Conservation (phyloP, 2,888 invertebrate species). For the Anoplius nigerrimus region DNA sequence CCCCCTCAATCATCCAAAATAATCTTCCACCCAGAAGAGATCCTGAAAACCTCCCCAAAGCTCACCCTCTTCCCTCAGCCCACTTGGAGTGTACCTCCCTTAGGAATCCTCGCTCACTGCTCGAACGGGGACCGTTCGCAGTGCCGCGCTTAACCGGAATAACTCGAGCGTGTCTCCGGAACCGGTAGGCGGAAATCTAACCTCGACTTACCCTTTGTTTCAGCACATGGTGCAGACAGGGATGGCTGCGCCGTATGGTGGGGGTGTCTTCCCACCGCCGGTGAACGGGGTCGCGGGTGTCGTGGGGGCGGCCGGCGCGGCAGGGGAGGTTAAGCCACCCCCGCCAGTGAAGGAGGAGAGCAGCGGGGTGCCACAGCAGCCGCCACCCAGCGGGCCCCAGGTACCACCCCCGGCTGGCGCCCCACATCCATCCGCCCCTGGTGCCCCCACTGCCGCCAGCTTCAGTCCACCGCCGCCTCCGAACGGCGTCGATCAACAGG, state of each 20-base stretch:
- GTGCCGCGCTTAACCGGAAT: no score
- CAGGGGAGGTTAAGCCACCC: constrained; percentile 76
- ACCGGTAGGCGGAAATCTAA: neutral
- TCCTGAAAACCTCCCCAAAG: no score
- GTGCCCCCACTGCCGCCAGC: constrained; percentile 73
- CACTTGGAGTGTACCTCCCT: no score
- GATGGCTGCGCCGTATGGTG: constrained; percentile 84
- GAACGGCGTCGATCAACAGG: constrained; percentile 75
- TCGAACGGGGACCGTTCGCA: no score
- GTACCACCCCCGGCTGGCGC: constrained; percentile 66
- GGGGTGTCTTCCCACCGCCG: constrained; percentile 79
- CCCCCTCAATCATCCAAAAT: no score
- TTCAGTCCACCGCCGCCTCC: constrained; percentile 78
- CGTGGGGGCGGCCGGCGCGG: constrained; percentile 76
- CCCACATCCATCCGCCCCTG: constrained; percentile 66
- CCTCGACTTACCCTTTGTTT: constrained; percentile 72
- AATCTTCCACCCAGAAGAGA: no score
- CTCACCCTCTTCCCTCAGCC: no score
- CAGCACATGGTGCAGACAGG: constrained; percentile 97
- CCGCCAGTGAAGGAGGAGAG: constrained; percentile 72
- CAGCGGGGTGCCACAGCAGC: constrained; percentile 67
- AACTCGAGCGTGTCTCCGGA: no score
- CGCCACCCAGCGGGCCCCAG: constrained; percentile 73
- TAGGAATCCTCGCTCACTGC: no score
- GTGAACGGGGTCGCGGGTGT: constrained; percentile 76